Percentiles rank a stretch among this genome's conserved stretches.
phyloP scores from a whole-genome alignment of 2,113 vertebrate species.

The Ceratotherium simum region DNA sequence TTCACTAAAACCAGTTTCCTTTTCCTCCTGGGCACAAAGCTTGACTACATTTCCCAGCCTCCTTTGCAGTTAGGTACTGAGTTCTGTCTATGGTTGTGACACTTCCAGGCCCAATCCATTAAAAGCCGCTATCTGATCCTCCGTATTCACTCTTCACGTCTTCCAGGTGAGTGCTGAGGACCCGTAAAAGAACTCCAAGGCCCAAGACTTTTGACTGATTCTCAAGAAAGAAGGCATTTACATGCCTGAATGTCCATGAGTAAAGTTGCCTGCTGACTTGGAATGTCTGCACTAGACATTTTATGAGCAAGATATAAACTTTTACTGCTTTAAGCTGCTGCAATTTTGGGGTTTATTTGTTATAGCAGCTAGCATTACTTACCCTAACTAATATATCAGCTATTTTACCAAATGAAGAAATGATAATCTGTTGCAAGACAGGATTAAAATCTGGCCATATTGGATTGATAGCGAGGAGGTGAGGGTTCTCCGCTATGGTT shows the following conservation, averaged over 20 bases:
- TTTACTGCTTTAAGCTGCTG: not conserved
- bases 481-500: not conserved
- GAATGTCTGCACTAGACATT: not conserved
- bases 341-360: not conserved
- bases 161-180: not conserved
- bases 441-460: not conserved
- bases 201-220: not conserved
- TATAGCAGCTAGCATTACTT: not conserved
- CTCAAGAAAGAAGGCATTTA: not conserved
- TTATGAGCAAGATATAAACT: not conserved
- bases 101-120: not conserved
- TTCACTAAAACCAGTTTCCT: not conserved
- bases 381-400: not conserved
- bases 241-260: not conserved
- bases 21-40: not conserved
- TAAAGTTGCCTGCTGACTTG: not conserved
- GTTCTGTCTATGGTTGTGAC: not conserved
- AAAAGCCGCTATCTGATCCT: not conserved
- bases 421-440: not conserved
- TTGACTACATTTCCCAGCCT: not conserved
- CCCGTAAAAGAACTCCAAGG: not conserved
- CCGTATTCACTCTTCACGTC: not conserved
- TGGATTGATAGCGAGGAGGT: not conserved
- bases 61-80: not conserved
- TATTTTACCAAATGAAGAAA: not conserved